Base-by-base conservation (phyloP, 2,113 vertebrate genomes). In the Osmerus eperlanus region DNA sequence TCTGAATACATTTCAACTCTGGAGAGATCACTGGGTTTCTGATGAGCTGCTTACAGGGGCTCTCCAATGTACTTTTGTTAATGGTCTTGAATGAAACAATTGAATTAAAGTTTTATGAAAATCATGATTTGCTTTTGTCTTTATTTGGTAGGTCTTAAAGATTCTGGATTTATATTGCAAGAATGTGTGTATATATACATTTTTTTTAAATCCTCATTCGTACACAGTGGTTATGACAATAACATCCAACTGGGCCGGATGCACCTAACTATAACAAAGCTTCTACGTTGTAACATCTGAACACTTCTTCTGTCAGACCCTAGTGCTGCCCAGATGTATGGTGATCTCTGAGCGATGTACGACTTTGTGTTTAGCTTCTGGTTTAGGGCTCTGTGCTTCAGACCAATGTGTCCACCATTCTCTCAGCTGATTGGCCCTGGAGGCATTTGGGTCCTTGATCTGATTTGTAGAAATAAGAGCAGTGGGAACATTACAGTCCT, bases 71-170 rank as follows among this genome's bases (percentile, higher is more conserved):
- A 86, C 85, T 92, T 93, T 92, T 92, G 91, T 93, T 93, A 90
- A 91, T 91, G 90, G 91, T 93, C 90, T 91, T 91, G 91, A 93
- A 92, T 91, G 91, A 93, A 92, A 91, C 79, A 73, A 91, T 81
- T 89, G 84, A 90, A 92, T 88, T 90, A 93, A 93, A 93, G 86
- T 94, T 94, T 92, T 94, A 93, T 91, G 88, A 91, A 91, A 93
- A 87, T 85, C 59, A 78, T 2, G 0, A 28, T 21, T 47, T 25
- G 36, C 5, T 60, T 56, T 64, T 69, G 56, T 71, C 21, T 21
- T 28, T 66, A 29, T 65, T 58, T 54, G 29, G 16, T 52, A 14
- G 8, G 5, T 21, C 23, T 58, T 69, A 56, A 47, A 47, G 21
- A 19, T 59, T 19, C 67, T 29, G 19, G 13, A 60, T 28, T 28